A percentile compares a stretch with the other conserved stretches of the same genome.
phyloP scores from a whole-genome alignment of 2,888 invertebrate genomes.

The Ecliptopera silaceata region DNA sequence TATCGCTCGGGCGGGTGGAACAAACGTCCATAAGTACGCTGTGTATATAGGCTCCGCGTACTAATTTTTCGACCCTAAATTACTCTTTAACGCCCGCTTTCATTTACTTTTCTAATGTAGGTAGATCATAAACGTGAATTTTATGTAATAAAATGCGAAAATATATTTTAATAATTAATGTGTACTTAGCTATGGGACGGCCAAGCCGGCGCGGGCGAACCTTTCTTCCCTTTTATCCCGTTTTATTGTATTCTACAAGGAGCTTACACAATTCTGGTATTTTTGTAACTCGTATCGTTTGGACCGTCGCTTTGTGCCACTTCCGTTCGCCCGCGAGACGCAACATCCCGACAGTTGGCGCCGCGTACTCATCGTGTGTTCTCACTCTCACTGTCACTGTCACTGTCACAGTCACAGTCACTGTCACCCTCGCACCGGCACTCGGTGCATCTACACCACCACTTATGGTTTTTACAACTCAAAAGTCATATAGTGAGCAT shows the following conservation, averaged over 20 bases:
- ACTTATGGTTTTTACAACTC: conserved; percentile 45
- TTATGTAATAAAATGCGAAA: conserved; percentile 83
- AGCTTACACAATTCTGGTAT: conserved; percentile 31
- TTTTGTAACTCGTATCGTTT: conserved; percentile 30
- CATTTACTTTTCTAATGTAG: conserved; percentile 79
- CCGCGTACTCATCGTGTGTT: conserved; percentile 74
- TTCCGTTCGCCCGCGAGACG: conserved; percentile 75
- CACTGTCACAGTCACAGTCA: conserved; percentile 17
- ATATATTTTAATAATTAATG: conserved; percentile 83
- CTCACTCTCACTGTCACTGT: conserved; percentile 35
- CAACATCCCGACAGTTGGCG: conserved; percentile 61
- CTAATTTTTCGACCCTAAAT: conserved; percentile 76
- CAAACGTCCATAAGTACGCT: conserved; percentile 82
- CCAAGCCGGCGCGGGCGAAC: conserved; percentile 78
- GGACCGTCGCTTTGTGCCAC: conserved; percentile 36
- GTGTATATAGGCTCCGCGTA: conserved; percentile 82
- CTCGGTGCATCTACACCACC: conserved; percentile 27
- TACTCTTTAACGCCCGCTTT: conserved; percentile 77
- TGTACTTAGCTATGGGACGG: conserved; percentile 80
- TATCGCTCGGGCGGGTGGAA: conserved; percentile 64
- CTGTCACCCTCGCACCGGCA: too few relatives aligned
- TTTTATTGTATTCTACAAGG: conserved; percentile 29
- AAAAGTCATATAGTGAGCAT: conserved; percentile 44
- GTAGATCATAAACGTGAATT: conserved; percentile 82
- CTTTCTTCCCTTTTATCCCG: conserved; percentile 32